Evolutionary conservation across 2,797 vertebrate species (phyloP).

Genomic region (Protonibea diacanthus): DNA sequence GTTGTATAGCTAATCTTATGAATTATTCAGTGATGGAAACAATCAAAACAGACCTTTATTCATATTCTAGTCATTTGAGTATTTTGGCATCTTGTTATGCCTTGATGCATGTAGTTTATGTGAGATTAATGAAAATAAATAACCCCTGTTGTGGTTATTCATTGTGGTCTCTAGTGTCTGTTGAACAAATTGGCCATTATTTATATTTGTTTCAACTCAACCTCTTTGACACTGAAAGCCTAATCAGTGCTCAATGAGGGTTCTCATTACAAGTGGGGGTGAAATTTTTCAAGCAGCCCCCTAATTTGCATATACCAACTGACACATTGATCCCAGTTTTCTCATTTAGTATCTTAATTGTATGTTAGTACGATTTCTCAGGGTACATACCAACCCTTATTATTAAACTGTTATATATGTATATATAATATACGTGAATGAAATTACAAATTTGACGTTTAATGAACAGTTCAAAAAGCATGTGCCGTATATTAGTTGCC

Average conservation of each 20-base stretch:
- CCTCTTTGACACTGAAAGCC: slow-evolving; percentile 9
- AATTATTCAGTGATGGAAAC: neutral
- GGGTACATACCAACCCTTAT: neutral
- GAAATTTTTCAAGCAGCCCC: slow-evolving; percentile 17
- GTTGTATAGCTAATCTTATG: neutral
- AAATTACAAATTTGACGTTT: neutral
- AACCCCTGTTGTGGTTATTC: neutral
- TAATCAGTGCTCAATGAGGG: slow-evolving; percentile 16
- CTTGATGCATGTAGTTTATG: neutral
- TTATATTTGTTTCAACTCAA: slow-evolving; percentile 27
- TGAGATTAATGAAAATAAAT: slow-evolving; percentile 16
- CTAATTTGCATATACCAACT: slow-evolving; percentile 31
- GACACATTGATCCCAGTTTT: slow-evolving; percentile 40
- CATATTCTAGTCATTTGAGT: neutral
- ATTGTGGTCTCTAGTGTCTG: neutral
- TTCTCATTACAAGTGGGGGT: slow-evolving; percentile 20
- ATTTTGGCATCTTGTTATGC: neutral
- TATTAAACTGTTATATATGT: neutral
- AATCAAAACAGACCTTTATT: neutral
- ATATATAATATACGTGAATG: neutral
- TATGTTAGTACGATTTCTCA: slow-evolving; percentile 6
- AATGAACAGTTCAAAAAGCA: neutral
- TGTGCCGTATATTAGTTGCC: neutral
- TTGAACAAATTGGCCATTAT: slow-evolving; percentile 15
- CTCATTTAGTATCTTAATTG: slow-evolving; percentile 41